Conservation (phyloP, 2,113 vertebrate species). For the Clarias magur region DNA sequence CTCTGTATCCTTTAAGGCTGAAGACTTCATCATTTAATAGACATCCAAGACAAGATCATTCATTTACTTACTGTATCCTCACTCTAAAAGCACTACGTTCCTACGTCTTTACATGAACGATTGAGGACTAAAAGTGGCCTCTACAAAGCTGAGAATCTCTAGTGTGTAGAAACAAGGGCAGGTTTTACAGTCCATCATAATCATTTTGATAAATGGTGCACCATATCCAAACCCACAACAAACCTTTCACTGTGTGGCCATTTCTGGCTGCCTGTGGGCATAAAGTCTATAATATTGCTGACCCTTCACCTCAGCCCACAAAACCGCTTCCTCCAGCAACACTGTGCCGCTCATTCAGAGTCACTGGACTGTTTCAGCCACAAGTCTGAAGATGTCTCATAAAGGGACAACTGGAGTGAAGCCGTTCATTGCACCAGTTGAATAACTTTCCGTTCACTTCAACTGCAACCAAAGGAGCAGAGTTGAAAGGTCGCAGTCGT, state of each 20-base stretch:
- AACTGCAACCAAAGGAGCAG: constrained; percentile 33
- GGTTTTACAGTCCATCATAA: neutral
- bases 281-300: constrained; percentile 7
- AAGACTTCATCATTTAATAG: neutral
- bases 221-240: constrained; percentile 16
- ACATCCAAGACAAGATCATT: neutral
- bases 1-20: neutral
- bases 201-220: constrained; percentile 20
- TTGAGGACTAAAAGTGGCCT: neutral
- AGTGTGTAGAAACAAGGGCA: neutral
- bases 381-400: constrained; percentile 5
- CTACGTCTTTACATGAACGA: neutral
- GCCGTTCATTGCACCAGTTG: constrained; percentile 33
- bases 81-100: neutral
- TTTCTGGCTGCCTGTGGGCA: constrained; percentile 20
- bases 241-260: constrained; percentile 15
- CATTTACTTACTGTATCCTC: neutral
- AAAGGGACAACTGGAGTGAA: neutral
- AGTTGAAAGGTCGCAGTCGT: constrained; percentile 35
- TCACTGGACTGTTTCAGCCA: constrained; percentile 41
- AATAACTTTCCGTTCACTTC: constrained; percentile 36
- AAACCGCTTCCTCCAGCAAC: constrained; percentile 9
- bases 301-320: constrained; percentile 21
- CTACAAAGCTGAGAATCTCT: neutral
- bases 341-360: constrained; percentile 22